Evolutionary conservation across 2,113 vertebrate species (phyloP), one percentile per base, ranked within the genome.

Genomic region (Aptenodytes forsteri): DNA sequence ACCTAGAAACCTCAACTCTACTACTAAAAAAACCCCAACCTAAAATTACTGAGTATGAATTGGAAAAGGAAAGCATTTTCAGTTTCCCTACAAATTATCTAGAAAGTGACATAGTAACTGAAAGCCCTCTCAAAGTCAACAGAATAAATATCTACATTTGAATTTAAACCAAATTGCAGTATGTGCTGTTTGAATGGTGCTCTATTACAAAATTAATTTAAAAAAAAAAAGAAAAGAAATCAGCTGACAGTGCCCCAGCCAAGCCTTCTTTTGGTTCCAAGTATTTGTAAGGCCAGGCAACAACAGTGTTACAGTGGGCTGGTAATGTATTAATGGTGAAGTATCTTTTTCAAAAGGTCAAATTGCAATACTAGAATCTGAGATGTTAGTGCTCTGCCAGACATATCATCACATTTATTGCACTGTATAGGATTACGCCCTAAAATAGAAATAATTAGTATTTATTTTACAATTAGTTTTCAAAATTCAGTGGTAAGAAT

Each of bases 121-220:
- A 93, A 88, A 93, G 58, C 15, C 58, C 36, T 49, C 75, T 85
- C 56, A 26, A 75, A 72, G 27, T 27, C 73, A 92, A 70, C 16
- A 89, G 56, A 90, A 78, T 15, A 83, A 82, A 18, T 18, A 80
- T 2, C 44, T 76, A 55, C 13, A 82, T 38, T 40, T 47, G 42
- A 86, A 76, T 73, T 87, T 70, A 76, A 66, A 80, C 47, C 11
- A 71, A 84, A 80, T 34, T 96, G 89, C 91, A 96, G 87, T 93
- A 65, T 40, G 84, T 95, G 92, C 94, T 96, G 91, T 85, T 91
- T 90, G 80, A 96, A 96, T 81, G 89, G 87, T 94, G 78, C 84
- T 95, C 62, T 88, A 40, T 46, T 52, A 92, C 7, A 84, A 84
- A 87, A 59, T 20, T 16, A 42, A 85, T 64, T 25, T 21, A 58